Conservation (phyloP, 1,140 invertebrate species). For the Ptiloglossa arizonensis region DNA sequence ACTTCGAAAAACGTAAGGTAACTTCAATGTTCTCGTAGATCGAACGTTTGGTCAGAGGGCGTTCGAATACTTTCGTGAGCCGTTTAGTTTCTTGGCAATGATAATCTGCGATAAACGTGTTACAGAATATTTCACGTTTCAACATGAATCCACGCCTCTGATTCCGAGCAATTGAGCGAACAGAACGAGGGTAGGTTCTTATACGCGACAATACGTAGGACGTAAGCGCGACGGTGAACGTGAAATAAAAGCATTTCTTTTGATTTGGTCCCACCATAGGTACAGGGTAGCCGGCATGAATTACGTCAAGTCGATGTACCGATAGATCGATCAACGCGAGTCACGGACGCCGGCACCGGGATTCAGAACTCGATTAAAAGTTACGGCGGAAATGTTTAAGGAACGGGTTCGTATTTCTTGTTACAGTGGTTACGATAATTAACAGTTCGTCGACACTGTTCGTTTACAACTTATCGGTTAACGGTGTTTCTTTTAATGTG, state of each 20-base stretch:
- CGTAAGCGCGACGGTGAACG: conserved; percentile 67
- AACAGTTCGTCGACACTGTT: too few relatives aligned
- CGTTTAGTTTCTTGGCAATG: too few relatives aligned
- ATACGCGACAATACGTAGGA: conserved; percentile 59
- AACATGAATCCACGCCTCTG: conserved; percentile 31
- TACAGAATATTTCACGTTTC: conserved; percentile 32
- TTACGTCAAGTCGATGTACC: conserved; percentile 61
- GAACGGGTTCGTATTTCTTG: too few relatives aligned
- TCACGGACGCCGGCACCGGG: conserved; percentile 28
- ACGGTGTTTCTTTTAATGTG: too few relatives aligned
- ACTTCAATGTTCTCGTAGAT: too few relatives aligned
- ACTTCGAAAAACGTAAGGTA: too few relatives aligned
- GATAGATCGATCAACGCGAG: conserved; percentile 59
- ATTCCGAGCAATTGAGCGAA: conserved; percentile 53
- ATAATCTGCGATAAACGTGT: not conserved
- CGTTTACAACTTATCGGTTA: too few relatives aligned
- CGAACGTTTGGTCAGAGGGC: too few relatives aligned
- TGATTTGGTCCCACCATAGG: conserved; percentile 79
- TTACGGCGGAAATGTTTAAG: not conserved
- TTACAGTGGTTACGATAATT: too few relatives aligned
- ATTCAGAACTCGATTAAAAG: conserved; percentile 35
- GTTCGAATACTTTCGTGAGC: too few relatives aligned
- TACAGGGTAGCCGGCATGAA: conserved; percentile 73
- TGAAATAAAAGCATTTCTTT: conserved; percentile 71
- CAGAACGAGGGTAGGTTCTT: conserved; percentile 45